phyloP scores from a whole-genome alignment of 2,113 vertebrate species.

The Centropristis striata region DNA sequence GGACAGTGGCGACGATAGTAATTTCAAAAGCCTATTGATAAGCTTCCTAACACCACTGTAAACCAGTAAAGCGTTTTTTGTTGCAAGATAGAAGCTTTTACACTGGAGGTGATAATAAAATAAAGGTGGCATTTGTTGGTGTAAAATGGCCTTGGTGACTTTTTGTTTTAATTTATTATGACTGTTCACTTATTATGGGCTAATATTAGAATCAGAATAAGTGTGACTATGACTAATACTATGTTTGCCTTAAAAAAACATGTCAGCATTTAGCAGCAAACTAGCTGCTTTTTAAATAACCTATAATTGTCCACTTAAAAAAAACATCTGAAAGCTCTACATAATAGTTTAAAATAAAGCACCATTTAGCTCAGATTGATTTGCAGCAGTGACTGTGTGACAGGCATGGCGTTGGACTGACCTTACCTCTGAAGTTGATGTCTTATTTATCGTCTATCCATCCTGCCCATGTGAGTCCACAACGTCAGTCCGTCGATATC shows the following conservation, averaged over 20 bases:
- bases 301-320: background rate
- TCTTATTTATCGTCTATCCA: constrained; percentile 71
- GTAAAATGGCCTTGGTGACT: background rate
- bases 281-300: background rate
- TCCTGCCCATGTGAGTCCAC: constrained; percentile 49
- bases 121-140: background rate
- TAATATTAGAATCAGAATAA: background rate
- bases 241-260: constrained; percentile 1
- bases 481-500: constrained; percentile 39
- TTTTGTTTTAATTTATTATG: background rate
- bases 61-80: background rate
- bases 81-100: constrained; percentile 15
- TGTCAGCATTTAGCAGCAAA: background rate
- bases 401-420: constrained; percentile 8
- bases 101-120: background rate
- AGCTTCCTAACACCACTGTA: background rate
- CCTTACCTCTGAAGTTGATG: constrained; percentile 75
- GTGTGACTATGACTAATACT: background rate
- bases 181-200: background rate
- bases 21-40: constrained; percentile 13
- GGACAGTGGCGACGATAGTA: too few species aligned
- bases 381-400: background rate
- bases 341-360: background rate
- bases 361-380: background rate
- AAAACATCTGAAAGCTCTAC: background rate